Base-by-base conservation (phyloP, 1,140 invertebrate species). In the Zaprionus capensis region DNA sequence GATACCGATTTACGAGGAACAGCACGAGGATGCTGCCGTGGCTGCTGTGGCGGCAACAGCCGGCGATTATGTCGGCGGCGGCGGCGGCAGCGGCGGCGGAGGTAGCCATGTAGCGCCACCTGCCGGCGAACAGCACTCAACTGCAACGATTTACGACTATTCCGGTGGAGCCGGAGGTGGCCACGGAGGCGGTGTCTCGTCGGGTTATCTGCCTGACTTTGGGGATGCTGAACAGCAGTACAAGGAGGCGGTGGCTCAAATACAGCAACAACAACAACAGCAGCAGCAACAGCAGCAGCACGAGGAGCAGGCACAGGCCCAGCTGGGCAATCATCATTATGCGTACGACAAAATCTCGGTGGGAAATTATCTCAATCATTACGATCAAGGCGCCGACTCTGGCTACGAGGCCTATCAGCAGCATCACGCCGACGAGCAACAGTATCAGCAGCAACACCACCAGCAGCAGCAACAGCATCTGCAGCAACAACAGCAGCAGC, bases 1-100 rank as follows among this genome's bases (percentile, higher is more conserved):
- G 78, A 92, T 90, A 82, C 91, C 91, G 44, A 92, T 92, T 80
- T 92, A 92, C 64, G 91, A 92, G 76, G 91, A 92, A 59, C 85
- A 92, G 75, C 81, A 92, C 57, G 91, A 92, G 79, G 88, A 92
- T 64, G 82, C 88, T 15, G 85, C 82, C 26, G 82, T 73, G n/a
- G 83, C 81, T 4, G 84, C 81, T 14, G 78, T 79, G 11, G 81
- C 81, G 24, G 84, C 85, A 53, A 70, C 85, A 26, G 70, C 38
- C 49, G 58, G 61, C 58, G 66, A 65, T 76, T 75, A 68, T 20
- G 70, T 63, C 4, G 56, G 55, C n/a, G 56, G 26, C 20, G 15
- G 66, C 7, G 56, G 55, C n/a, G 56, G 26, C 17, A 20, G 80
- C 5, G 26, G 26, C 6, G 26, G 6, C 6, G 28, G 28, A 9